These are phyloP conservation scores for Tineola bisselliella DNA, from an alignment of 2,888 invertebrate genomes.

Conservation along the genomic window DNA sequence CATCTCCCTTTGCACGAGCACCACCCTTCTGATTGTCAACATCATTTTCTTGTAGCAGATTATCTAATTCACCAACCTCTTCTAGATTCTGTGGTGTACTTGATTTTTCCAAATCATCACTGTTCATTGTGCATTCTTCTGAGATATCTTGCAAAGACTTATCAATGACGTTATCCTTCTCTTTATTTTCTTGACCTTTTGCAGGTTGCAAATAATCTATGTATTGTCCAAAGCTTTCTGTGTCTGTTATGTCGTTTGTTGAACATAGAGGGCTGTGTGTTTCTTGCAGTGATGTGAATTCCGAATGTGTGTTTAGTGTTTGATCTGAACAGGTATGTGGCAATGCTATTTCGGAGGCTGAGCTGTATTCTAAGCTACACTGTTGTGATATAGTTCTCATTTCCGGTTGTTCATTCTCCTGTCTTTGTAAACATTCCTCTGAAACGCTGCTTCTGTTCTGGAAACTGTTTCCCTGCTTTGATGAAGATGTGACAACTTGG, in stretches of 20 bases:
- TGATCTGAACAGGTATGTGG: constrained; percentile 63
- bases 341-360: constrained; percentile 65
- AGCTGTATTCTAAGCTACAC: constrained; percentile 76
- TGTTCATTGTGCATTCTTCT: constrained; percentile 58
- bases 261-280: constrained; percentile 60
- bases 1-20: constrained; percentile 43
- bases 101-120: constrained; percentile 46
- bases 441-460: constrained; percentile 50
- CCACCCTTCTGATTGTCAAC: constrained; percentile 20
- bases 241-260: constrained; percentile 60
- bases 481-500: constrained; percentile 52
- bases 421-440: constrained; percentile 55
- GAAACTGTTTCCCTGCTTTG: constrained; percentile 28
- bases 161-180: constrained; percentile 28
- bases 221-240: constrained; percentile 61
- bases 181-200: constrained; percentile 42
- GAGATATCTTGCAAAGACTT: constrained; percentile 58
- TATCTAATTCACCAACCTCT: constrained; percentile 39
- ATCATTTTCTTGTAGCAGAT: constrained; percentile 33
- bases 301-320: constrained; percentile 59
- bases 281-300: constrained; percentile 57
- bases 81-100: constrained; percentile 40
- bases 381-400: constrained; percentile 76
- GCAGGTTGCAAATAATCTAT: constrained; percentile 53
- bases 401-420: constrained; percentile 49